A percentile compares a stretch with the other conserved stretches of the same genome.
Conservation (phyloP, 2,888 invertebrate genomes). For the Phania funesta region DNA sequence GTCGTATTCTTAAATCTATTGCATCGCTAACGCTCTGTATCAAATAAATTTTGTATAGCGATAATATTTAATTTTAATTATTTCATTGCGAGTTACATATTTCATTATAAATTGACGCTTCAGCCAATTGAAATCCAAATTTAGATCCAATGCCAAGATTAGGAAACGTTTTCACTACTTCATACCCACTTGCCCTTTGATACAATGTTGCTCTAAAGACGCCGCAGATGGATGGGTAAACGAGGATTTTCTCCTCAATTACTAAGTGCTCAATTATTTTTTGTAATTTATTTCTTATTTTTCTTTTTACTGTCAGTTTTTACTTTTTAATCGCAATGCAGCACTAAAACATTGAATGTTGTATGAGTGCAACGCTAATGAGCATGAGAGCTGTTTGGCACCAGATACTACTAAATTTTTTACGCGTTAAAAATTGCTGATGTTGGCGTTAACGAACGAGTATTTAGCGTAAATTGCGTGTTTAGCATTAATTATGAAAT, state of each 20-base stretch:
- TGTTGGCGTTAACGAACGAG: slow-evolving; percentile 48
- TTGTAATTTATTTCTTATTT: slow-evolving; percentile 25
- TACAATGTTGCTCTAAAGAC: slow-evolving; percentile 1
- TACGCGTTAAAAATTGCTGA: slow-evolving; percentile 49
- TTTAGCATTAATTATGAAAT: slow-evolving; percentile 78
- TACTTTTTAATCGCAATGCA: background rate
- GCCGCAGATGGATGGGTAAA: background rate
- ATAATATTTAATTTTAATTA: slow-evolving; percentile 40
- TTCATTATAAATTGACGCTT: slow-evolving; percentile 15
- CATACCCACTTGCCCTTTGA: background rate
- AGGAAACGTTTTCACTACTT: background rate
- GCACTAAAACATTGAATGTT: slow-evolving; percentile 6
- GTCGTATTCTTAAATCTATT: too few relatives aligned
- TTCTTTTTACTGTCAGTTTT: background rate
- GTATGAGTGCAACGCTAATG: slow-evolving; percentile 33
- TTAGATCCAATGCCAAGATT: too few relatives aligned
- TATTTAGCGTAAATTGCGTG: slow-evolving; percentile 77
- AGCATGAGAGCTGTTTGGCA: slow-evolving; percentile 28
- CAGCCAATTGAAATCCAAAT: slow-evolving; percentile 10
- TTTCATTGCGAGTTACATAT: slow-evolving; percentile 32
- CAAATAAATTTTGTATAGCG: too few relatives aligned
- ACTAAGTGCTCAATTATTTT: background rate
- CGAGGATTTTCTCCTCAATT: slow-evolving; percentile 21
- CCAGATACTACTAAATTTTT: slow-evolving; percentile 38
- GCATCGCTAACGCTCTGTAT: too few relatives aligned